A percentile compares a stretch with the other conserved stretches of the same genome.
These are phyloP conservation scores for Steinernema hermaphroditum DNA, from an alignment of 2,888 invertebrate species.

Conservation along the genomic window DNA sequence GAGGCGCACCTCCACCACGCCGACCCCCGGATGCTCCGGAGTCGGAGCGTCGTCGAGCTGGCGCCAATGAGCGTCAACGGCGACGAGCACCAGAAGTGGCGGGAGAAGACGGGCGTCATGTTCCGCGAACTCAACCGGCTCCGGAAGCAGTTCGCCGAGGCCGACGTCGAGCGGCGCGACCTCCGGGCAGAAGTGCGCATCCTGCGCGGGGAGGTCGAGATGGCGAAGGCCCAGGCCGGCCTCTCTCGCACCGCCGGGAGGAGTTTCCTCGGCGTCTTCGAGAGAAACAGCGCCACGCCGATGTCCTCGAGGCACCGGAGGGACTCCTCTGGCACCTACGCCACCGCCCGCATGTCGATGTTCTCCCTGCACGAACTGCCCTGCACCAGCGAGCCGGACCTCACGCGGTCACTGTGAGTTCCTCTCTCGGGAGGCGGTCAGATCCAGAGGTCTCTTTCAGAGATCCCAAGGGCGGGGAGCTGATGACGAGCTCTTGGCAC, in stretches of 20 bases:
- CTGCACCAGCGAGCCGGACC: constrained; percentile 14
- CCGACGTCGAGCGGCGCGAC: constrained; percentile 43
- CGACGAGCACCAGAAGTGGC: constrained; percentile 49
- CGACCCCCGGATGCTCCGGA: constrained; percentile 30
- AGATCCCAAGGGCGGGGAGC: not conserved
- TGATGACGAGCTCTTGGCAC: constrained; percentile 37
- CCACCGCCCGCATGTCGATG: constrained; percentile 27
- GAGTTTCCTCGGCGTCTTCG: not conserved
- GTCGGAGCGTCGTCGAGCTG: constrained; percentile 35
- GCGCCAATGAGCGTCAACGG: constrained; percentile 10
- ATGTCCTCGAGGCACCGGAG: constrained; percentile 22
- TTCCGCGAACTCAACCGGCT: constrained; percentile 60
- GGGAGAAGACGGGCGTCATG: constrained; percentile 57
- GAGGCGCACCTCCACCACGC: constrained; percentile 36
- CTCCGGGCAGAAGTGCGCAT: constrained; percentile 53
- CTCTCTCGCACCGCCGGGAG: not conserved
- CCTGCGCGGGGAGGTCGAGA: constrained; percentile 59
- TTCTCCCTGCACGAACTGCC: constrained; percentile 18
- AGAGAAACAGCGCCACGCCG: constrained; percentile 12
- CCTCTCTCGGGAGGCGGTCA: not conserved
- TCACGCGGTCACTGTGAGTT: not conserved
- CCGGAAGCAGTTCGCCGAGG: constrained; percentile 43
- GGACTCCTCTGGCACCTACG: constrained; percentile 28
- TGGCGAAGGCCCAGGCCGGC: constrained; percentile 45
- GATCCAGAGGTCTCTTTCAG: not conserved